These are phyloP conservation scores for Euura lappo DNA, from an alignment of 1,140 invertebrate species.

Conservation along the genomic window DNA sequence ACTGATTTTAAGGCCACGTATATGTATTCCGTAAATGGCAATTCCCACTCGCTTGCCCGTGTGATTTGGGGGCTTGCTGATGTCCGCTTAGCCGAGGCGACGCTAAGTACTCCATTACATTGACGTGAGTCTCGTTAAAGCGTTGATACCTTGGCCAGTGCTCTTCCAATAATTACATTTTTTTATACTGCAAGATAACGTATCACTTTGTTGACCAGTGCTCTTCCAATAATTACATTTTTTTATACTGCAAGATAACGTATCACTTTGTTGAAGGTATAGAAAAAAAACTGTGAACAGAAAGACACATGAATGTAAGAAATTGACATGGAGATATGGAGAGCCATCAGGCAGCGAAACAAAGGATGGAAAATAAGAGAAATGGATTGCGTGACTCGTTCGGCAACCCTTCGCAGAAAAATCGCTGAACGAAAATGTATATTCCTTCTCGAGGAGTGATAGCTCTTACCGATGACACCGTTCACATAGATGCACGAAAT, in stretches of 20 bases:
- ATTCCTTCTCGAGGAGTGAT: not conserved
- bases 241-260: too few relatives aligned
- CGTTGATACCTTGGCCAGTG: too few relatives aligned
- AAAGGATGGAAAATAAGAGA: not conserved
- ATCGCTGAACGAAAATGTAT: not conserved
- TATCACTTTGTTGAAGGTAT: too few relatives aligned
- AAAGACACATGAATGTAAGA: not conserved
- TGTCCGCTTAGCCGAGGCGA: not conserved
- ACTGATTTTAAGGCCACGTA: not conserved
- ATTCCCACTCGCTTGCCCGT: not conserved
- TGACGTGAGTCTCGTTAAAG: not conserved
- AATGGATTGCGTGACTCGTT: not conserved
- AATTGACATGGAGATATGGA: too few relatives aligned
- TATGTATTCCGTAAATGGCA: not conserved
- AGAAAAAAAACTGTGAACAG: not conserved
- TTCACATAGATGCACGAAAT: not conserved
- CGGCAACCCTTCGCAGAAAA: not conserved
- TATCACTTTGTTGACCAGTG: too few relatives aligned
- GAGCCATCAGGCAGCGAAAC: too few relatives aligned
- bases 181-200: too few relatives aligned
- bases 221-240: too few relatives aligned
- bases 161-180: too few relatives aligned
- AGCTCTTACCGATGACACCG: not conserved
- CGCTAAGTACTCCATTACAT: not conserved
- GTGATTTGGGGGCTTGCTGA: not conserved